These are phyloP conservation scores for Vannuccia rotundouncinata DNA, from an alignment of 2,888 invertebrate species.

Conservation along the genomic window DNA sequence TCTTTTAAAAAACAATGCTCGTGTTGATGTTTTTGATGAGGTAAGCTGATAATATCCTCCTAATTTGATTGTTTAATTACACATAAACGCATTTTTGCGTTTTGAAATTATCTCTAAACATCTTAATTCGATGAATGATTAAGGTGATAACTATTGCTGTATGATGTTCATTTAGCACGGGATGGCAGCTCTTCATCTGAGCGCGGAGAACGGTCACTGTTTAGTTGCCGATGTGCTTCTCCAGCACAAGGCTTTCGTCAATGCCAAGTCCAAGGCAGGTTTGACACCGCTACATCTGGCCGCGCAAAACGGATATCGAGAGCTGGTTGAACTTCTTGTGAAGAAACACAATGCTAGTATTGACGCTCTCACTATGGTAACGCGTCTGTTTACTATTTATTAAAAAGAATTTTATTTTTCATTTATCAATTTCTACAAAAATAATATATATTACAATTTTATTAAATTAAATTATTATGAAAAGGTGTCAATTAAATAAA, in stretches of 20 bases:
- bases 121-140: background rate
- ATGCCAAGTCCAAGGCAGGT: slow-evolving; percentile 92
- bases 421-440: too few species aligned
- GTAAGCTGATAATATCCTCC: slow-evolving; percentile 59
- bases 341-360: slow-evolving; percentile 89
- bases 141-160: background rate
- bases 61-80: slow-evolving; percentile 12
- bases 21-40: slow-evolving; percentile 95
- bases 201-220: slow-evolving; percentile 77
- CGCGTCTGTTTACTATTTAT: slow-evolving; percentile 35
- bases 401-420: too few species aligned
- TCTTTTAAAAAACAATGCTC: slow-evolving; percentile 81
- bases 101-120: background rate
- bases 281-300: slow-evolving; percentile 92
- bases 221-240: slow-evolving; percentile 66
- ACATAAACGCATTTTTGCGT: background rate
- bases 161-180: too few species aligned
- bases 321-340: slow-evolving; percentile 79
- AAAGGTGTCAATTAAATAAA: too few species aligned
- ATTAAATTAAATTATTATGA: too few species aligned
- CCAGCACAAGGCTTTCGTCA: slow-evolving; percentile 93
- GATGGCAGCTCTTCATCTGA: slow-evolving; percentile 84
- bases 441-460: too few species aligned
- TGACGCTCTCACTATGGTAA: slow-evolving; percentile 79
- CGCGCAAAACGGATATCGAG: slow-evolving; percentile 87